These are phyloP conservation scores for Nothobranchius furzeri DNA, from an alignment of 2,113 vertebrate species.

Conservation along the genomic window DNA sequence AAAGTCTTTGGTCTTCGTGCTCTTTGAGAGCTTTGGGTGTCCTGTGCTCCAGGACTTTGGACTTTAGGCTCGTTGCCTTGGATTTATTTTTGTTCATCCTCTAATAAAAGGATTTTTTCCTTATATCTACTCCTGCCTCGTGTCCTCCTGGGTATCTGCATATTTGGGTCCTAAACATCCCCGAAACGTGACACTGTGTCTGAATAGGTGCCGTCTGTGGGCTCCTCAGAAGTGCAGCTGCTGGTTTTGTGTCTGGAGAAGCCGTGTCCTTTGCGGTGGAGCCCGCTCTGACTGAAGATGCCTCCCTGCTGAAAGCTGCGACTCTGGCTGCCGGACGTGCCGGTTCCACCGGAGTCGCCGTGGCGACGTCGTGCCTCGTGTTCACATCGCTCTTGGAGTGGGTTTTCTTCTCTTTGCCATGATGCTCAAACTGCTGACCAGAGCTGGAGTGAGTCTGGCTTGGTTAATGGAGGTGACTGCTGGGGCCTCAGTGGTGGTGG, in stretches of 20 bases:
- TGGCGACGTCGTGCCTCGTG: constrained; percentile 48
- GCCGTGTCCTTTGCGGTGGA: constrained; percentile 41
- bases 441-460: constrained; percentile 1
- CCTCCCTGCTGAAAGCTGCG: constrained; percentile 28
- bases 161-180: too few relatives aligned
- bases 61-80: too few relatives aligned
- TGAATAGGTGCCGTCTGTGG: constrained; percentile 22
- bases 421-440: constrained; percentile 38
- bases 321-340: constrained; percentile 25
- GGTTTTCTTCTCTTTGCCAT: constrained; percentile 57
- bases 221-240: constrained; percentile 30
- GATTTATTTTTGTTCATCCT: too few relatives aligned
- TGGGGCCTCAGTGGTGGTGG: constrained; percentile 42
- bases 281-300: constrained; percentile 36
- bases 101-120: too few relatives aligned
- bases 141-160: too few relatives aligned
- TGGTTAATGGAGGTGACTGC: constrained; percentile 28
- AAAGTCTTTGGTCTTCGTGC: too few relatives aligned
- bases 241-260: constrained; percentile 63
- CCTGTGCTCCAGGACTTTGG: too few relatives aligned
- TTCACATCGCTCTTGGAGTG: constrained; percentile 56
- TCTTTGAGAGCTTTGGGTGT: too few relatives aligned
- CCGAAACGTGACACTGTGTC: too few relatives aligned
- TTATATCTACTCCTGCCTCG: too few relatives aligned
- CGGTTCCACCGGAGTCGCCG: constrained; percentile 57